Evolutionary conservation across 2,797 vertebrate species (phyloP), one percentile per base, ranked within the genome.

Genomic region (Syngnathus acus): DNA sequence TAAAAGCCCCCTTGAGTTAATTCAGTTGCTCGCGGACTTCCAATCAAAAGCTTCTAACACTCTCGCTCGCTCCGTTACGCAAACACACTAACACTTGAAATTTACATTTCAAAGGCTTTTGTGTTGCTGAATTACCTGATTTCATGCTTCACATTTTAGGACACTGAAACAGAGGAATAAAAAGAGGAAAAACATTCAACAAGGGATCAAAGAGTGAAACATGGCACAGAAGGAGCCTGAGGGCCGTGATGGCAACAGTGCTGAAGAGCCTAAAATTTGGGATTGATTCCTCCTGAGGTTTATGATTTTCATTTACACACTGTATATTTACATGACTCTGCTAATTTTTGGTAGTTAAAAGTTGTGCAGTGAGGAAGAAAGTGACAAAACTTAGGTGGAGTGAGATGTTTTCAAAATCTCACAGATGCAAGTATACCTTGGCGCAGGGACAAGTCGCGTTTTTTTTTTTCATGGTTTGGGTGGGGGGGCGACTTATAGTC

Each of bases 51-150:
- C 39, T 61, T 59, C 9, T 19, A 61, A 66, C 65, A 67, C 11
- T 50, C 39, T 32, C 16, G 32, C 19, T 32, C 8, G 9, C 19
- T 62, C 37, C 57, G 21, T 58, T 37, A 63, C 21, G 57, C 45
- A 48, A 26, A 32, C 55, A 62, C 8, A n/a, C 8, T 32, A 32
- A 53, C 17, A 53, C 13, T 37, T 26, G 14, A 19, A 19, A 80
- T 86, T 86, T 82, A 62, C 74, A 82, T 81, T 78, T 84, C 79
- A 85, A 85, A 85, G 72, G 51, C 54, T 70, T 10, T 69, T 68
- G 73, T 76, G 64, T 71, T 69, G 71, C 65, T 68, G 50, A 75
- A 78, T 66, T 80, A 75, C 74, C 70, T 76, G 73, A 71, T 67
- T 71, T 72, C 69, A 75, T 64, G 72, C 71, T 72, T 72, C 72